phyloP scores from a whole-genome alignment of 2,888 invertebrate genomes.

The Loripinus fragilis region DNA sequence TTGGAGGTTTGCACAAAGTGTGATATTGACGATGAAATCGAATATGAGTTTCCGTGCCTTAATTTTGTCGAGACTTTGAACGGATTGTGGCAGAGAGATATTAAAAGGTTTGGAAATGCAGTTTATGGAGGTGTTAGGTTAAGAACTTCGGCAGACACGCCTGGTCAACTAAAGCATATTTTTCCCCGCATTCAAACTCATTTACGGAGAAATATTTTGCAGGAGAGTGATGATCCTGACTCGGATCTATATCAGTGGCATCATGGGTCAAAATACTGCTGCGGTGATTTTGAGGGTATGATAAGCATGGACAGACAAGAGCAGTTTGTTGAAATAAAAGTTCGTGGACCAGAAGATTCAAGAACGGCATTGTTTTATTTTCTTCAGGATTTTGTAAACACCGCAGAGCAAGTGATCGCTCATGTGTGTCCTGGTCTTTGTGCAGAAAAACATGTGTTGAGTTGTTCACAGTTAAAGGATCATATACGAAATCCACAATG shows the following conservation, averaged over 20 bases:
- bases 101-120: slow-evolving; percentile 77
- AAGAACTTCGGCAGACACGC: slow-evolving; percentile 83
- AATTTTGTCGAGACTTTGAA: slow-evolving; percentile 87
- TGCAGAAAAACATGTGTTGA: slow-evolving; percentile 88
- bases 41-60: slow-evolving; percentile 91
- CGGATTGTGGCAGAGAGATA: slow-evolving; percentile 87
- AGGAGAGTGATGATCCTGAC: slow-evolving; percentile 84
- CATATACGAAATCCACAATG: slow-evolving; percentile 72
- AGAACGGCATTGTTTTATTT: slow-evolving; percentile 86
- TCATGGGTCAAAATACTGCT: slow-evolving; percentile 89
- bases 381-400: slow-evolving; percentile 87
- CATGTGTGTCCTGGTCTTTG: slow-evolving; percentile 88
- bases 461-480: slow-evolving; percentile 83
- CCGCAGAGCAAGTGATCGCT: slow-evolving; percentile 87
- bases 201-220: slow-evolving; percentile 84
- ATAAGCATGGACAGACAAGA: slow-evolving; percentile 86
- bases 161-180: slow-evolving; percentile 87
- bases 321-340: slow-evolving; percentile 87
- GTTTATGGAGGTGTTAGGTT: slow-evolving; percentile 88
- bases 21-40: slow-evolving; percentile 89
- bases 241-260: slow-evolving; percentile 90
- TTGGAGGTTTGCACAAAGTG: slow-evolving; percentile 89
- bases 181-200: slow-evolving; percentile 89
- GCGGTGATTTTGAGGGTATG: slow-evolving; percentile 88
- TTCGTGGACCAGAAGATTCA: slow-evolving; percentile 86